A percentile compares a stretch with the other conserved stretches of the same genome.
These are phyloP conservation scores for Bos indicus DNA, from an alignment of 2,113 vertebrate species.

Conservation along the genomic window DNA sequence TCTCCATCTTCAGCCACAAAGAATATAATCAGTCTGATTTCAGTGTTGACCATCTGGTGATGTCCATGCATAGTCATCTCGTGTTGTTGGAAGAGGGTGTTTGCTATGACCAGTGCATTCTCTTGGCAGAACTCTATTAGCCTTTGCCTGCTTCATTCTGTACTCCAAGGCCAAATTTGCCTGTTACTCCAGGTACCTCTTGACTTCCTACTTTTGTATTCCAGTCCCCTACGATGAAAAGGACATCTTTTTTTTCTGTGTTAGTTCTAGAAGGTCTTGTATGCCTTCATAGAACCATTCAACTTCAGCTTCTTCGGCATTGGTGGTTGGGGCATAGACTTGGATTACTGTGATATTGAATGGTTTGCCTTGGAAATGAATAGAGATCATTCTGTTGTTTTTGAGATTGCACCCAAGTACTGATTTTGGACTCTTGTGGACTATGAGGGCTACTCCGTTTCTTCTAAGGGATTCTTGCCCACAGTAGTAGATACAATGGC, in stretches of 20 bases:
- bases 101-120: neutral
- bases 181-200: neutral
- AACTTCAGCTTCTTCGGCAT: neutral
- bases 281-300: neutral
- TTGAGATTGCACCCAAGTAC: neutral
- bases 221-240: neutral
- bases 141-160: neutral
- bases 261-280: neutral
- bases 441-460: neutral
- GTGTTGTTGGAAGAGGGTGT: neutral
- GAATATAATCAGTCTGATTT: neutral
- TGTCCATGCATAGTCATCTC: neutral
- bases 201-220: neutral
- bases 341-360: neutral
- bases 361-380: neutral
- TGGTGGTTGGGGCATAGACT: neutral
- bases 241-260: neutral
- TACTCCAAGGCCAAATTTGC: neutral
- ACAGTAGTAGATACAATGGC: neutral
- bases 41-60: fast-evolving
- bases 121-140: neutral
- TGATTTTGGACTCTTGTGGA: neutral
- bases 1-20: neutral
- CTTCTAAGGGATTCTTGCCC: neutral
- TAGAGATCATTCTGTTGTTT: neutral